Base-by-base conservation (phyloP, 2,113 vertebrate species). In the Burhinus oedicnemus region DNA sequence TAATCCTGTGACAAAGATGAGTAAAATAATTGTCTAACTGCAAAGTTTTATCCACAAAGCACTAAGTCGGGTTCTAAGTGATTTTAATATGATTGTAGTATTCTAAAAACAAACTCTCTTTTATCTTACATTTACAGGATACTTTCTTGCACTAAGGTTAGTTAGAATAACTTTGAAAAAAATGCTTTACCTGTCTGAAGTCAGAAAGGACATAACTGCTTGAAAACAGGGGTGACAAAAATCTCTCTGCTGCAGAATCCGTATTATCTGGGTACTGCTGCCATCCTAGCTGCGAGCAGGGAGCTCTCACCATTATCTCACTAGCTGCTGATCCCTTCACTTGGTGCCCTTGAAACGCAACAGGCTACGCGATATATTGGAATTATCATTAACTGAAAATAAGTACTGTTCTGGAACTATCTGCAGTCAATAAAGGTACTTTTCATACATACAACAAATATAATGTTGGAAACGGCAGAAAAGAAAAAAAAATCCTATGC, bases 321-420 rank as follows among this genome's bases (percentile, higher is more conserved):
- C 98, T 98, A 75, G 97, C 51, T 58, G 98, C 98, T 26, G 98
- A 98, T 86, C 98, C 98, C 82, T 94, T 97, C 34, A 98, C 95
- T 72, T 86, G 97, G 87, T 98, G 54, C 64, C 98, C 98, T 93
- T 97, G 97, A 96, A 98, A 98, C 5, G 94, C 95, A 96, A 98
- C 98, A 95, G 93, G 97, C 98, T 98, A 90, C 2, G 45, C 49
- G 20, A 93, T 7, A 95, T 57, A 95, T 92, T 81, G 92, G 27
- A 83, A 54, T 94, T 47, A 83, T 30, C 42, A 61, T 65, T 83
- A 82, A 74, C 74, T 60, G 70, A 58, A 82, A 58, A 23, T 6
- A 52, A 78, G 38, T 34, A 32, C 51, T 72, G 71, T 22, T 89
- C 66, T 78, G 88, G 49, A 78, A 77, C 45, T 71, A 65, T 5